Evolutionary conservation across 2,113 vertebrate species (phyloP).

Genomic region (Balaeniceps rex): DNA sequence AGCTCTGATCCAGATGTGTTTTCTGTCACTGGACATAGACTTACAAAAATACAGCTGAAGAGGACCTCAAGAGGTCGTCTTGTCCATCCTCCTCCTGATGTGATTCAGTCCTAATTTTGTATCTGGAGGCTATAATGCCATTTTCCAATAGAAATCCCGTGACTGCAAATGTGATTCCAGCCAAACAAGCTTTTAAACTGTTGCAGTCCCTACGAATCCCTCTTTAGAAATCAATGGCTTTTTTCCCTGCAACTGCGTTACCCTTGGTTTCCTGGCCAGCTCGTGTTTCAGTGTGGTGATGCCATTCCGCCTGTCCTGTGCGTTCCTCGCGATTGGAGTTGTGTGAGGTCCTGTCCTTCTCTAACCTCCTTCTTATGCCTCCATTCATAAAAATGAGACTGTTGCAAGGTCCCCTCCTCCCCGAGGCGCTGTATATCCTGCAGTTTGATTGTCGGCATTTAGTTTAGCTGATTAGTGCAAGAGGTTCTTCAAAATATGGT

Average conservation of each 20-base stretch:
- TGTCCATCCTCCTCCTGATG: not conserved
- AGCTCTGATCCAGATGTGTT: not conserved
- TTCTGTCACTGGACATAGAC: not conserved
- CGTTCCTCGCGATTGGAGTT: fast-evolving
- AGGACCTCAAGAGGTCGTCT: not conserved
- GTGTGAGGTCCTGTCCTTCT: not conserved
- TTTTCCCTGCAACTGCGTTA: not conserved
- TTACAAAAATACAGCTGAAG: not conserved
- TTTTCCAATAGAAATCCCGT: not conserved
- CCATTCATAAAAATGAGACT: constrained; percentile 9
- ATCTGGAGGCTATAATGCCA: not conserved
- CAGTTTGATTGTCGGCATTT: not conserved
- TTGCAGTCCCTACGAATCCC: not conserved
- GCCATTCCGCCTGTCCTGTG: not conserved
- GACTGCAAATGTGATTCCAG: constrained; percentile 8
- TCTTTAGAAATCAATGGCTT: not conserved
- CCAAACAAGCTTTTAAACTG: constrained; percentile 28
- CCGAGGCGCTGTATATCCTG: not conserved
- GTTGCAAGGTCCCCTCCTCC: not conserved
- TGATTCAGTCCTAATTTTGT: not conserved
- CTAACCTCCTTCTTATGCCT: not conserved
- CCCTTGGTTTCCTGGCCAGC: not conserved
- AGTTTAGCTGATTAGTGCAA: not conserved
- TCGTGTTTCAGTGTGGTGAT: not conserved
- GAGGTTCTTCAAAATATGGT: not conserved